Evolutionary conservation across 1,140 invertebrate genomes (phyloP).

Genomic region (Microplitis demolitor): DNA sequence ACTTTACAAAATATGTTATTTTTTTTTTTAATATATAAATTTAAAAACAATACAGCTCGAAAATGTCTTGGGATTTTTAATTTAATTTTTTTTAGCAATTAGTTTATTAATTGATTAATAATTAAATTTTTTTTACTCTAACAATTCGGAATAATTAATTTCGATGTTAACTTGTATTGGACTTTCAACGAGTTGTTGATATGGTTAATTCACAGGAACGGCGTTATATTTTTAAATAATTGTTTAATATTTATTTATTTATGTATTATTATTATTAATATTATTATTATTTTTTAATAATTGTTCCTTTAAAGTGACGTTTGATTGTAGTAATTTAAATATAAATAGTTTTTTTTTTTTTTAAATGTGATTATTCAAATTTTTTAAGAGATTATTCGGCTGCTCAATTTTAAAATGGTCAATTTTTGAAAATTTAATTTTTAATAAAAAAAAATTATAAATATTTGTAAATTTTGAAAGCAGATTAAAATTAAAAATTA

Average conservation of each 20-base stretch:
- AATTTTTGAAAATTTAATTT: no score
- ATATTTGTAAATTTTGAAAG: no score
- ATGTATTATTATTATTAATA: neutral
- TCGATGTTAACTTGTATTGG: constrained; percentile 25
- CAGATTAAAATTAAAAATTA: no score
- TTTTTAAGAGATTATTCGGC: no score
- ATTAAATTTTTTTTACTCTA: constrained; percentile 10
- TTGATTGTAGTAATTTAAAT: no score
- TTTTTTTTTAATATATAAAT: neutral
- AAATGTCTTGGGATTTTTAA: neutral
- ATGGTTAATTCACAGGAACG: constrained; percentile 26
- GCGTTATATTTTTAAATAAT: constrained; percentile 4
- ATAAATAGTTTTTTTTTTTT: no score
- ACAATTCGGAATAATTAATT: constrained; percentile 28
- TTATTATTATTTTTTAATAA: neutral
- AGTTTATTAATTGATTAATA: neutral
- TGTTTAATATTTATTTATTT: neutral
- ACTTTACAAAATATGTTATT: neutral
- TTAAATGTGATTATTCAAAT: no score
- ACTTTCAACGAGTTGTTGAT: constrained; percentile 28
- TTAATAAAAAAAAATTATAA: no score
- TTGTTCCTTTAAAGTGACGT: neutral
- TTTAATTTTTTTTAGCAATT: neutral
- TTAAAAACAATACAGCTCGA: neutral
- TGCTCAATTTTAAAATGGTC: no score